Conservation (phyloP, 1,140 invertebrate species). For the Bemisia tabaci region DNA sequence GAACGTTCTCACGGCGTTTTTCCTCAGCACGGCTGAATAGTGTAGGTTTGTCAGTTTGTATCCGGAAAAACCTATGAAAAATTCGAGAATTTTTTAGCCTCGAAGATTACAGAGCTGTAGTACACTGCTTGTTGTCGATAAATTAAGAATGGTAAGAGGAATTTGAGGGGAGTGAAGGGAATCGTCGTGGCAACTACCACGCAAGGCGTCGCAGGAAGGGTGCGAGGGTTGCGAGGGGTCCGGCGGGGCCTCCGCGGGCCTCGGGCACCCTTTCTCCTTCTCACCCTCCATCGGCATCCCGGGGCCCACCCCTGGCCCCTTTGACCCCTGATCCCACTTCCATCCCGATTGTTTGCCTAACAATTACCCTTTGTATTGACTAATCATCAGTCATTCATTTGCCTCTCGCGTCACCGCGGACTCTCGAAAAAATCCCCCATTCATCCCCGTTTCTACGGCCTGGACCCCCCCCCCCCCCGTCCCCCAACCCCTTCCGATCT, state of each 20-base stretch:
- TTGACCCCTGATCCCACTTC: not conserved
- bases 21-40: too few relatives aligned
- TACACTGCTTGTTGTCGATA: too few relatives aligned
- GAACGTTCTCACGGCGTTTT: too few relatives aligned
- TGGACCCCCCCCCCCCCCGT: not conserved
- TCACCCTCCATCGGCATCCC: not conserved
- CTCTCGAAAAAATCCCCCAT: not conserved
- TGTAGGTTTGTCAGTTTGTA: too few relatives aligned
- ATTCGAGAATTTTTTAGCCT: not conserved
- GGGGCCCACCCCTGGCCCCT: not conserved
- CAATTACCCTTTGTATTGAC: not conserved
- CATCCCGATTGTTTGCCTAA: not conserved
- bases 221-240: not conserved
- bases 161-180: too few relatives aligned
- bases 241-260: not conserved
- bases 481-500: too few relatives aligned
- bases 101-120: not conserved
- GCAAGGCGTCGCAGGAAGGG: not conserved
- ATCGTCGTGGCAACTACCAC: too few relatives aligned
- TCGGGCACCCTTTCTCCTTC: not conserved
- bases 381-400: not conserved
- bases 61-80: not conserved
- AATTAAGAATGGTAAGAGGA: too few relatives aligned
- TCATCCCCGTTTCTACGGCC: not conserved
- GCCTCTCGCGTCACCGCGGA: not conserved